Evolutionary conservation across 2,797 vertebrate species (phyloP).

Genomic region (Aulostomus chinensis): DNA sequence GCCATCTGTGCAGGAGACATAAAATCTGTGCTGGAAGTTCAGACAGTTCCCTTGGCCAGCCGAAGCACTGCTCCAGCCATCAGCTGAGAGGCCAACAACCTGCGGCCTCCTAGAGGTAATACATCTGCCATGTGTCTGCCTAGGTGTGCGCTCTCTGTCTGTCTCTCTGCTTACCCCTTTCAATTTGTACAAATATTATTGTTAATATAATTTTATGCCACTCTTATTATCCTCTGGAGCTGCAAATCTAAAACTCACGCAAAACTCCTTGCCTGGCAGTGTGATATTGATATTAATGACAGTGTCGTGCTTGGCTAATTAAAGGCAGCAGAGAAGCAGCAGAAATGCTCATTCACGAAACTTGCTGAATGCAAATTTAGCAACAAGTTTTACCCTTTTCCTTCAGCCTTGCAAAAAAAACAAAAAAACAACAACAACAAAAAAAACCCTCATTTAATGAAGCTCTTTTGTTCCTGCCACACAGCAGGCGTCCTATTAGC

Average conservation of each 20-base stretch:
- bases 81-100: conserved; percentile 36
- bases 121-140: conserved; percentile 34
- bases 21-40: conserved; percentile 36
- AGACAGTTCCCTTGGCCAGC: conserved; percentile 18
- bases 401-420: too few species aligned
- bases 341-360: conserved; percentile 14
- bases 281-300: conserved; percentile 62
- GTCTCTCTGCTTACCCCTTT: conserved; percentile 2
- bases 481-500: neutral
- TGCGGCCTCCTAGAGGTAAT: conserved; percentile 38
- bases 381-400: conserved; percentile 17
- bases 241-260: conserved; percentile 15
- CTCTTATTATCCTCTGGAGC: conserved; percentile 1
- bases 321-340: conserved; percentile 41
- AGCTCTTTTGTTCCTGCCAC: conserved; percentile 10
- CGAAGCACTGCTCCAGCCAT: conserved; percentile 6
- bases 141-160: too few species aligned
- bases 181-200: conserved; percentile 9
- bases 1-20: conserved; percentile 50
- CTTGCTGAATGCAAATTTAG: conserved; percentile 15
- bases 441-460: neutral
- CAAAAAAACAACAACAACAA: too few species aligned
- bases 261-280: conserved; percentile 21
- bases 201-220: too few species aligned
- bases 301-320: conserved; percentile 45